Base-by-base conservation (phyloP, 2,113 vertebrate species). In the Gasterosteus nipponicus region DNA sequence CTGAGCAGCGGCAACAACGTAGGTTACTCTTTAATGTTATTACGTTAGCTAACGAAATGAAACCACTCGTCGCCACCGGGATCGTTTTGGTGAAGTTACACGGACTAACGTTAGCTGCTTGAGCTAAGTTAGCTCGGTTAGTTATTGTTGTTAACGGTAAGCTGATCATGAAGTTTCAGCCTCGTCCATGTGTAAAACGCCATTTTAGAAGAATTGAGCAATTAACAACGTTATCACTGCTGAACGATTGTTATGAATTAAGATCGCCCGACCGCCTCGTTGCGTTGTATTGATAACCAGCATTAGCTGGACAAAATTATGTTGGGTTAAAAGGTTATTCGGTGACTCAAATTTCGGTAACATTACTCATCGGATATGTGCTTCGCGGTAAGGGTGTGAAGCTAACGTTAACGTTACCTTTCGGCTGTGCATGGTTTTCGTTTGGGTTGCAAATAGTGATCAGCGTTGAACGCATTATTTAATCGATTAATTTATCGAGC, bases 51-150 rank as follows among this genome's bases (percentile, higher is more conserved):
- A 9, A n/a, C 7, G 5, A 29, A 42, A 5, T 18, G 0, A 10
- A 73, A n/a, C 10, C 0, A 2, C 11, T 15, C 9, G 33, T 49
- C 15, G 26, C 22, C 29, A 47, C 10, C 22, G 39, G 4, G 7
- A 62, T 18, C 15, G 7, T 0, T 6, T 10, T 4, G 10, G 12
- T 8, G 9, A 16, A 39, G 44, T 64, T 66, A 59, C 54, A 29
- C 22, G 59, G 53, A 66, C 38, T 26, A 31, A 26, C 31, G 49
- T 58, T 64, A 73, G 67, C 72, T 51, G 2, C 2, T 56, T 38
- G 1, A 61, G 70, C 78, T 57, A 61, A 7, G 19, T 72, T 75
- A 72, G 61, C 73, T 26, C 10, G 16, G 42, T 69, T 75, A 39
- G 64, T 35, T 9, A 11, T 38, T 44, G 58, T 42, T 19, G 61